Conservation (phyloP, 2,888 invertebrate species). For the Strigamia transsilvanica region DNA sequence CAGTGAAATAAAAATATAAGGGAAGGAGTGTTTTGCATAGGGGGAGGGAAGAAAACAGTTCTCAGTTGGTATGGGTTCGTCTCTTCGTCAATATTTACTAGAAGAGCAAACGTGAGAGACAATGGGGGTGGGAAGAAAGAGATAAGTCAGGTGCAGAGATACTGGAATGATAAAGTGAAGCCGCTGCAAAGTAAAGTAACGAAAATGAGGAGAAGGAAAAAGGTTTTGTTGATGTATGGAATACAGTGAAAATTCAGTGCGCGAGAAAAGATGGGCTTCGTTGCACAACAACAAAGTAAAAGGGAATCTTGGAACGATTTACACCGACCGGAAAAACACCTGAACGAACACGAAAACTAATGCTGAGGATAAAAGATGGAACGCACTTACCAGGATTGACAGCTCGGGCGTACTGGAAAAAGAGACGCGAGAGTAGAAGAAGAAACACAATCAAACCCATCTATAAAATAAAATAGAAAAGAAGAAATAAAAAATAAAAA, state of each 20-base stretch:
- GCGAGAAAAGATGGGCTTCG: slow-evolving; percentile 34
- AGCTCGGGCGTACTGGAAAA: slow-evolving; percentile 45
- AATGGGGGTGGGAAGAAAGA: slow-evolving; percentile 14
- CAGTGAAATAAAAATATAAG: neutral
- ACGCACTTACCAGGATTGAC: slow-evolving; percentile 49
- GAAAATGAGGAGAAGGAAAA: neutral
- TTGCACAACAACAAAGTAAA: slow-evolving; percentile 48
- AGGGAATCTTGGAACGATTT: slow-evolving; percentile 37
- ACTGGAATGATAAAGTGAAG: slow-evolving; percentile 5
- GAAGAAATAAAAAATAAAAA: neutral
- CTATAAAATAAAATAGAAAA: slow-evolving; percentile 17
- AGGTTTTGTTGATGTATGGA: neutral
- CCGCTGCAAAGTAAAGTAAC: slow-evolving; percentile 17
- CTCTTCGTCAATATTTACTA: slow-evolving; percentile 23
- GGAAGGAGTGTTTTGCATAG: neutral
- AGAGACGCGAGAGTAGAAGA: slow-evolving; percentile 49
- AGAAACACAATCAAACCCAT: slow-evolving; percentile 49
- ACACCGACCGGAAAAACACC: slow-evolving; percentile 48
- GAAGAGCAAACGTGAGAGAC: slow-evolving; percentile 23
- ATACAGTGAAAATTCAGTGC: slow-evolving; percentile 32
- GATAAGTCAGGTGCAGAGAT: slow-evolving; percentile 38
- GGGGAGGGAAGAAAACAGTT: neutral
- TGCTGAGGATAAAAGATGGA: slow-evolving; percentile 29
- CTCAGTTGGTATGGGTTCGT: neutral
- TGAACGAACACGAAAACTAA: slow-evolving; percentile 49